Conservation (phyloP, 2,888 invertebrate species). For the Parnassius glacialis region DNA sequence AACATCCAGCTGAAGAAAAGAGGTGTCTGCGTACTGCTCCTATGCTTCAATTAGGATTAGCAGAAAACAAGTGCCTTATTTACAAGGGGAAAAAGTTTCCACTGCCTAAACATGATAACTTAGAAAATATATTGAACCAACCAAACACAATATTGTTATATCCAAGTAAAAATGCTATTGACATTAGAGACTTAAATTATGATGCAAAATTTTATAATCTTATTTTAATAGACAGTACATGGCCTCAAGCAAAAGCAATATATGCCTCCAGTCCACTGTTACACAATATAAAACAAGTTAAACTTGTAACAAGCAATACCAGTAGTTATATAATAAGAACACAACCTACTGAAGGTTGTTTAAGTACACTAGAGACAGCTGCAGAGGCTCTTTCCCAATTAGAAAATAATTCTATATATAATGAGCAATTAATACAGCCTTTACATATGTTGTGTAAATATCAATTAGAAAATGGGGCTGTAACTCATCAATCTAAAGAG, state of each 20-base stretch:
- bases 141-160: slow-evolving; percentile 89
- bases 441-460: slow-evolving; percentile 91
- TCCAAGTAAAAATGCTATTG: slow-evolving; percentile 88
- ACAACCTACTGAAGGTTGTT: slow-evolving; percentile 94
- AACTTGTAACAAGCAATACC: slow-evolving; percentile 84
- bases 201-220: slow-evolving; percentile 84
- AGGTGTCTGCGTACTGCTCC: slow-evolving; percentile 93
- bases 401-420: slow-evolving; percentile 85
- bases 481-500: slow-evolving; percentile 96
- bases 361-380: slow-evolving; percentile 94
- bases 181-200: slow-evolving; percentile 79
- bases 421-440: slow-evolving; percentile 86
- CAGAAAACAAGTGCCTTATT: slow-evolving; percentile 87
- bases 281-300: slow-evolving; percentile 89
- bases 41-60: slow-evolving; percentile 90
- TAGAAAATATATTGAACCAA: slow-evolving; percentile 84
- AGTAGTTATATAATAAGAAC: slow-evolving; percentile 96
- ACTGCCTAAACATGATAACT: slow-evolving; percentile 82
- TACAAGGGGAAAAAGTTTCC: slow-evolving; percentile 93
- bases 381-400: slow-evolving; percentile 89
- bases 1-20: slow-evolving; percentile 96
- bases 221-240: slow-evolving; percentile 95
- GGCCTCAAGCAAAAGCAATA: slow-evolving; percentile 97
- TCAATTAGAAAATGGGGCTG: slow-evolving; percentile 95
- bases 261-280: slow-evolving; percentile 90